These are phyloP conservation scores for Paracentrotus lividus DNA, from an alignment of 53 echinoderm and acorn worm genomes.

Conservation along the genomic window DNA sequence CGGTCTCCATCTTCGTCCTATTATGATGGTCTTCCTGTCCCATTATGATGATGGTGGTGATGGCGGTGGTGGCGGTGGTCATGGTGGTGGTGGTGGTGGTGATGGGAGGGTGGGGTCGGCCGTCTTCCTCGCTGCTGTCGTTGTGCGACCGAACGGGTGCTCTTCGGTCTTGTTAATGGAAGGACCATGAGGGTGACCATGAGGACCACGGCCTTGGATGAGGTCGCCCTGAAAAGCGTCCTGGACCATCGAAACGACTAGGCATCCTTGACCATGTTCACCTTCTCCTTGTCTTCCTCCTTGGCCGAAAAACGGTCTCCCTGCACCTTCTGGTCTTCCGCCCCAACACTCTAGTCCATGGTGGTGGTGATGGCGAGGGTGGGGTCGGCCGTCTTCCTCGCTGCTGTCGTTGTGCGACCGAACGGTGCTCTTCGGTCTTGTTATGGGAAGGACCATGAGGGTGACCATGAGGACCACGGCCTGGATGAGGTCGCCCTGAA, in stretches of 20 bases:
- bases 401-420: constrained; percentile 17
- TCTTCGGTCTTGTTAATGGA: not conserved
- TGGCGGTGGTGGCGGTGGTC: not conserved
- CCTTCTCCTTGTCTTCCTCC: not conserved
- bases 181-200: not conserved
- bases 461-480: not conserved
- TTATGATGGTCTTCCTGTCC: not conserved
- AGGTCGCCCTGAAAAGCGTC: too few relatives aligned
- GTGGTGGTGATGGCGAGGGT: not conserved
- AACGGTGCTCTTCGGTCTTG: not conserved
- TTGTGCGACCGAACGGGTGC: not conserved
- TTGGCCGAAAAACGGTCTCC: not conserved
- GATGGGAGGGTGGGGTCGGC: not conserved
- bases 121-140: constrained; percentile 1
- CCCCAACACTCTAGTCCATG: not conserved
- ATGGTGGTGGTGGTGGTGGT: not conserved
- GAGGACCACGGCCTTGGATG: too few relatives aligned
- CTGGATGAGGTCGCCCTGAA: not conserved
- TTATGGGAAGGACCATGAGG: not conserved
- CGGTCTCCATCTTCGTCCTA: not conserved
- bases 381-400: not conserved
- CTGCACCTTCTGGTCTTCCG: not conserved
- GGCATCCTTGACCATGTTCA: too few relatives aligned
- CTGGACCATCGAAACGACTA: too few relatives aligned
- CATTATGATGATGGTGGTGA: not conserved